These are phyloP conservation scores for Heliconius eleuchia DNA, from an alignment of 1,140 invertebrate genomes.

Conservation along the genomic window DNA sequence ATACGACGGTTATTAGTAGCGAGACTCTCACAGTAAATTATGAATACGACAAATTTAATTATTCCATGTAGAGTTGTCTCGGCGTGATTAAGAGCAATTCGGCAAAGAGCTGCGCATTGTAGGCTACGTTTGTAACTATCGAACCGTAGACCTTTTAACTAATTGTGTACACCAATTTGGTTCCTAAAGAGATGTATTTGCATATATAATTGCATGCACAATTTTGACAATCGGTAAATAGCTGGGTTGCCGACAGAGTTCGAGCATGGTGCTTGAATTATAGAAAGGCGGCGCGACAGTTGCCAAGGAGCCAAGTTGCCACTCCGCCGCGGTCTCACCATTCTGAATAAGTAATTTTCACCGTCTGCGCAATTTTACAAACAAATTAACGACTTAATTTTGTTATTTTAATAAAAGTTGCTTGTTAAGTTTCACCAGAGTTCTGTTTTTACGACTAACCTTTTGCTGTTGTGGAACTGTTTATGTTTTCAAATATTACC, in stretches of 20 bases:
- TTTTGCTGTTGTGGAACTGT: slow-evolving; percentile 69
- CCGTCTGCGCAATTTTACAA: slow-evolving; percentile 79
- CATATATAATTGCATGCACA: slow-evolving; percentile 35
- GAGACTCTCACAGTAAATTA: slow-evolving; percentile 21
- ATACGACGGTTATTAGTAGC: slow-evolving; percentile 6
- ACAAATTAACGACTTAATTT: slow-evolving; percentile 79
- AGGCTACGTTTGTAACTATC: slow-evolving; percentile 31
- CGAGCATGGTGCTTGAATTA: slow-evolving; percentile 62
- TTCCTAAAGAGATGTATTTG: slow-evolving; percentile 30
- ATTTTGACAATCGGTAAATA: slow-evolving; percentile 36
- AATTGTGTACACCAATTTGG: slow-evolving; percentile 22
- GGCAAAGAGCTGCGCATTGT: slow-evolving; percentile 26
- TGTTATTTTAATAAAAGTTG: slow-evolving; percentile 80
- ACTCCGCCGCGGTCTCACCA: slow-evolving; percentile 62
- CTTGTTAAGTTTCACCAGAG: slow-evolving; percentile 65
- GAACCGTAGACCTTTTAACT: slow-evolving; percentile 23
- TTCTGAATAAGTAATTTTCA: slow-evolving; percentile 78
- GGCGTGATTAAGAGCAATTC: slow-evolving; percentile 40
- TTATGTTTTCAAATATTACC: slow-evolving; percentile 68
- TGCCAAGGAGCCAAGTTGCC: slow-evolving; percentile 54
- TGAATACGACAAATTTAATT: slow-evolving; percentile 36
- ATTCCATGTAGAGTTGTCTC: slow-evolving; percentile 38
- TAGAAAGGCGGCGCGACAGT: slow-evolving; percentile 65
- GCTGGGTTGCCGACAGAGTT: slow-evolving; percentile 36
- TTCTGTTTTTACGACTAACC: slow-evolving; percentile 74